These are phyloP conservation scores for Ictalurus furcatus DNA, from an alignment of 2,113 vertebrate species.

Conservation along the genomic window DNA sequence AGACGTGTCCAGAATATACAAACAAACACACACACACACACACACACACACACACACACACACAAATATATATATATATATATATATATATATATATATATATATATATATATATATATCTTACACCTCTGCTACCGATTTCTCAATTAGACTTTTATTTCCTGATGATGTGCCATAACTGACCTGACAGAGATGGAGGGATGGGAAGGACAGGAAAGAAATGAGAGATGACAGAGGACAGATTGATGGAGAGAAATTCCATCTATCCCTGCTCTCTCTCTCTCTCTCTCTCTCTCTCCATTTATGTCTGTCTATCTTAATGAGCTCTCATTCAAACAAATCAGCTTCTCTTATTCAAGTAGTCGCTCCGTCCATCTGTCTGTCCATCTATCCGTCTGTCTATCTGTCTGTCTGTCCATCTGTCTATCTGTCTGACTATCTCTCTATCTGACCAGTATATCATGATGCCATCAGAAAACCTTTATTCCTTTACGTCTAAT, in stretches of 20 bases:
- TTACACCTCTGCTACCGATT: no score
- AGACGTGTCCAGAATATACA: neutral
- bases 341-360: neutral
- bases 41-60: neutral
- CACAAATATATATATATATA: neutral
- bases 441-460: no score
- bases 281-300: conserved; percentile 14
- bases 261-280: neutral
- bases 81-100: no score
- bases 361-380: neutral
- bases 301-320: conserved; percentile 11
- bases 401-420: neutral
- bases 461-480: neutral
- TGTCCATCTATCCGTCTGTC: conserved; percentile 1
- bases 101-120: no score
- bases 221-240: neutral
- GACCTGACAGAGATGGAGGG: neutral
- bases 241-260: neutral
- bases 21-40: neutral
- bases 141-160: no score
- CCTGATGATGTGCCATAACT: neutral
- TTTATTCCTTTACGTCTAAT: neutral
- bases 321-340: neutral
- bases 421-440: neutral
- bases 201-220: neutral